Conservation (phyloP, 2,113 vertebrate genomes). For the Promerops cafer region DNA sequence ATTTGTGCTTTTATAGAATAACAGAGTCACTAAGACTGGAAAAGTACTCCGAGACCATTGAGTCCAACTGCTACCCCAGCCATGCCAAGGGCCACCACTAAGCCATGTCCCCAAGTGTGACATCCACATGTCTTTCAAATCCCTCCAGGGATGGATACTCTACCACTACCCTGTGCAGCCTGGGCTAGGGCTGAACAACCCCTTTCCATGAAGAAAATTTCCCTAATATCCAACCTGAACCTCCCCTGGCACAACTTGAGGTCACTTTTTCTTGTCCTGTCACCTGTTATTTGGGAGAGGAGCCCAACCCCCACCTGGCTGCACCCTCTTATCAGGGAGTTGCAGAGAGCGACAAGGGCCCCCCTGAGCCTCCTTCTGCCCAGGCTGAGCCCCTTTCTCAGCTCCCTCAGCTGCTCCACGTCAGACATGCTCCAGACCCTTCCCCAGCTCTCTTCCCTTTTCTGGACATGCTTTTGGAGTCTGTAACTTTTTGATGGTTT, state of each 20-base stretch:
- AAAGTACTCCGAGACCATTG: neutral
- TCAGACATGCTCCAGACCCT: neutral
- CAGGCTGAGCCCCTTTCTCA: neutral
- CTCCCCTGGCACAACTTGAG: neutral
- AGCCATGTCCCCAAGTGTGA: neutral
- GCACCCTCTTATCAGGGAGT: neutral
- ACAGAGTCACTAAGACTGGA: neutral
- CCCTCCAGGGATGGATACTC: neutral
- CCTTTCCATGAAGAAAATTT: neutral
- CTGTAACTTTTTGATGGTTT: neutral
- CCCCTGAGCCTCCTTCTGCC: neutral
- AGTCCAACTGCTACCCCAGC: neutral
- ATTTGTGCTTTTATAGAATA: neutral
- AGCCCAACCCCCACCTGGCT: neutral
- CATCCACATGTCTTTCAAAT: neutral
- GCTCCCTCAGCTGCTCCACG: neutral
- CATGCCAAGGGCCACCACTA: neutral
- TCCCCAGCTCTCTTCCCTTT: neutral
- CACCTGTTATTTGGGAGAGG: neutral
- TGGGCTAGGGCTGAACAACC: neutral
- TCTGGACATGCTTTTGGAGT: neutral
- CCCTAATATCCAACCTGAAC: neutral
- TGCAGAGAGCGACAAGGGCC: neutral
- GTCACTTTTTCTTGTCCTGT: neutral
- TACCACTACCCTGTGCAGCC: neutral